A percentile compares a stretch with the other conserved stretches of the same genome.
Conservation (phyloP, 1,140 invertebrate species). For the Trichonephila inaurata region DNA sequence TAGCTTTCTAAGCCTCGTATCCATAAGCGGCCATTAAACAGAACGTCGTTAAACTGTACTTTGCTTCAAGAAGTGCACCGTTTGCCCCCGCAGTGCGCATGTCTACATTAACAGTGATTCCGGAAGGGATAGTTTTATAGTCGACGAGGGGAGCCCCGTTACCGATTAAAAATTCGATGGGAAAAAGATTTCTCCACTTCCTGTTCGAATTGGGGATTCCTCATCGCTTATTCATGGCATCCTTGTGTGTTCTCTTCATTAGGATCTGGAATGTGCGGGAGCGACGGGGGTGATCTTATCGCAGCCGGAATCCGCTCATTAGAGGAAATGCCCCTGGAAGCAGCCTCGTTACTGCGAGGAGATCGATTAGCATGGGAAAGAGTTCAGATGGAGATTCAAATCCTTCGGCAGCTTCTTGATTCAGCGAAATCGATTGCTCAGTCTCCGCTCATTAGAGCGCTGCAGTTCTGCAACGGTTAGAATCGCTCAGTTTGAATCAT, state of each 20-base stretch:
- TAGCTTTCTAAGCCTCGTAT: too few relatives aligned
- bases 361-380: conserved; percentile 7
- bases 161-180: too few relatives aligned
- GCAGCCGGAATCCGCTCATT: background rate
- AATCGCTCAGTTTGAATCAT: too few relatives aligned
- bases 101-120: too few relatives aligned
- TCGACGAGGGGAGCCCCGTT: too few relatives aligned
- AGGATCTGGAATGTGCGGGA: background rate
- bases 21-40: too few relatives aligned
- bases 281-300: conserved; percentile 1
- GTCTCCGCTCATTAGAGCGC: too few relatives aligned
- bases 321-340: background rate
- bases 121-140: too few relatives aligned
- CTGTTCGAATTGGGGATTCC: background rate
- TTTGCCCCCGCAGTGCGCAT: too few relatives aligned
- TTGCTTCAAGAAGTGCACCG: too few relatives aligned
- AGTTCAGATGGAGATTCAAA: background rate
- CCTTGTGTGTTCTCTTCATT: conserved; percentile 17
- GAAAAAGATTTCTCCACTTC: background rate
- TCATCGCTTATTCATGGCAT: conserved; percentile 4
- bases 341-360: background rate
- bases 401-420: background rate
- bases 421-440: background rate
- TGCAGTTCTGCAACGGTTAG: too few relatives aligned
- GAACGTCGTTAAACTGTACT: too few relatives aligned